Conservation (phyloP, 53 echinoderm and acorn worm genomes). For the Zoroaster sp. region DNA sequence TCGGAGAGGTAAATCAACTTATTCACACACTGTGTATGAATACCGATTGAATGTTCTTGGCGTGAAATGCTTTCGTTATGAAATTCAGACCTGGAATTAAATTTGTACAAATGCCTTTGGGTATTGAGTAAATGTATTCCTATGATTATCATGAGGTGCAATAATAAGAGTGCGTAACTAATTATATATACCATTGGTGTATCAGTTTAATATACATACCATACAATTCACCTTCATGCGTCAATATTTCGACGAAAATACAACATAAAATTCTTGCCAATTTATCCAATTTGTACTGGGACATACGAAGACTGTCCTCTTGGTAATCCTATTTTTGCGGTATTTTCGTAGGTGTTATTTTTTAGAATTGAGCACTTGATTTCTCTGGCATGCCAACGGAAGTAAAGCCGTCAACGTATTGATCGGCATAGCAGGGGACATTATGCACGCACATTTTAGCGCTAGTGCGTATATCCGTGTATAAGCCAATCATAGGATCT, state of each 20-base stretch:
- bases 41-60: neutral
- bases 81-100: neutral
- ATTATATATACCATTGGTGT: no score
- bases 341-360: constrained; percentile 43
- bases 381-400: constrained; percentile 22
- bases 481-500: neutral
- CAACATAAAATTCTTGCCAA: neutral
- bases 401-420: constrained; percentile 28
- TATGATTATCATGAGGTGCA: no score
- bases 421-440: constrained; percentile 12
- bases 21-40: no score
- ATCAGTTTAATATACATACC: no score
- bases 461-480: constrained; percentile 4
- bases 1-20: no score
- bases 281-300: neutral
- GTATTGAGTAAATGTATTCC: no score
- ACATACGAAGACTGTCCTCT: neutral
- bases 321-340: neutral
- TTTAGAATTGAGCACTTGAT: constrained; percentile 33
- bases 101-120: neutral
- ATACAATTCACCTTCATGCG: neutral
- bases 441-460: constrained; percentile 4
- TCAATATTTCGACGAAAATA: neutral
- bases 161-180: no score
- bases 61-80: neutral